Base-by-base conservation (phyloP, 2,888 invertebrate species). In the Apomyelois bistriatella region DNA sequence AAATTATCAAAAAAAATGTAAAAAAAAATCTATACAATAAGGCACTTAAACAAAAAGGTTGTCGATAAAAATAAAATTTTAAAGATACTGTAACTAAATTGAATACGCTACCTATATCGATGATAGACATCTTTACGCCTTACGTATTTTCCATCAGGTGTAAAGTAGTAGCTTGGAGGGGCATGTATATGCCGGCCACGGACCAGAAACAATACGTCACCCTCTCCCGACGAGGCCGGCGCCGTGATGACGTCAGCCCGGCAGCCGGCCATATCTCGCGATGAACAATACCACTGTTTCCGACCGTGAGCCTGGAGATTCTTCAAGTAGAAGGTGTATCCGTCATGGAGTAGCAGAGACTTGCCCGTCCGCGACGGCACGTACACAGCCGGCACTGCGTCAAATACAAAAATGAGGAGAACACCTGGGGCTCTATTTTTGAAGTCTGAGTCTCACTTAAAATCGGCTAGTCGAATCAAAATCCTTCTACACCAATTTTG, bases 251-350 rank as follows among this genome's bases (percentile, higher is more conserved):
- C 84, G 72, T 89, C 89, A 22, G 90, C 89, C 10, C 89, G 81
- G 59, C 89, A 90, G 30, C 89, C 89, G 4, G 89, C 88, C 89
- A 89, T 90, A 65, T 89, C 89, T 13, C 89, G 68, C 47, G 89
- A 87, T 22, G 89, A 89, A 65, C 90, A 90, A 73, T 89, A 89
- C 90, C 90, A 90, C 74, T 89, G 90, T 76, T 88, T 88, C 56
- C 89, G 74, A 0, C 88, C 89, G 58, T 88, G 86, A 37, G 89
- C 86, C 65, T 89, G 89, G 52, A 84, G 70, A 61, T 90, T 89
- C 82, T 90, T 89, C 81, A 89, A 62, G 70, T 89, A 89, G 79
- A 85, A 90, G 13, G 89, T 89, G 69, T 89, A 90, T 54, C 82
- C 84, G 64, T 86, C 89, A 69, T 88, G 88, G 52, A 89, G 79